Conservation (phyloP, 2,888 invertebrate species). For the Crocallis elinguaria region DNA sequence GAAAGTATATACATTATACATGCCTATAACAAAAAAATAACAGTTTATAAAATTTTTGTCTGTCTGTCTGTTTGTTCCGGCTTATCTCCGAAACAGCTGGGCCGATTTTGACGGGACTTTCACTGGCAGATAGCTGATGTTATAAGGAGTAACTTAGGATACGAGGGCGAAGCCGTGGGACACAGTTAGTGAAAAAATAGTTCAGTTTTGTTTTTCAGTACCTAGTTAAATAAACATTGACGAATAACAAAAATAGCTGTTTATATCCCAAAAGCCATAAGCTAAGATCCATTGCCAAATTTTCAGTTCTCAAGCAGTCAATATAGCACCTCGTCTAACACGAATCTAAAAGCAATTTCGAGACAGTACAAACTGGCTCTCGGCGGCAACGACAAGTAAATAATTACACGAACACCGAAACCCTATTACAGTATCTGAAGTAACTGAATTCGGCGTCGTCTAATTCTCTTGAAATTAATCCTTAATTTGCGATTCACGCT, state of each 20-base stretch:
- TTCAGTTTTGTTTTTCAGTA: no score
- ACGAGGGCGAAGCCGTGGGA: no score
- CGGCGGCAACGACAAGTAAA: constrained; percentile 26
- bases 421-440: constrained; percentile 32
- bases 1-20: no score
- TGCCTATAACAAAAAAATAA: no score
- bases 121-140: no score
- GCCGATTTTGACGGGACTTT: no score
- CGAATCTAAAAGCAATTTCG: constrained; percentile 19
- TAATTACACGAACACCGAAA: constrained; percentile 38
- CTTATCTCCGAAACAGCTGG: no score
- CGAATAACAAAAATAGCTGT: neutral
- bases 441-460: constrained; percentile 37
- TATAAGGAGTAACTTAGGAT: no score
- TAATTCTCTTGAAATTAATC: constrained; percentile 45
- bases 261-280: neutral
- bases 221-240: no score
- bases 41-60: no score
- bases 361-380: constrained; percentile 21
- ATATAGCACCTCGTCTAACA: neutral
- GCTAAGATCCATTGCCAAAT: neutral
- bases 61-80: no score
- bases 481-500: constrained; percentile 42
- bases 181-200: no score
- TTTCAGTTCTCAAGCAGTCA: constrained; percentile 4